Conservation (phyloP, 2,797 vertebrate species). For the Ceryle rudis region DNA sequence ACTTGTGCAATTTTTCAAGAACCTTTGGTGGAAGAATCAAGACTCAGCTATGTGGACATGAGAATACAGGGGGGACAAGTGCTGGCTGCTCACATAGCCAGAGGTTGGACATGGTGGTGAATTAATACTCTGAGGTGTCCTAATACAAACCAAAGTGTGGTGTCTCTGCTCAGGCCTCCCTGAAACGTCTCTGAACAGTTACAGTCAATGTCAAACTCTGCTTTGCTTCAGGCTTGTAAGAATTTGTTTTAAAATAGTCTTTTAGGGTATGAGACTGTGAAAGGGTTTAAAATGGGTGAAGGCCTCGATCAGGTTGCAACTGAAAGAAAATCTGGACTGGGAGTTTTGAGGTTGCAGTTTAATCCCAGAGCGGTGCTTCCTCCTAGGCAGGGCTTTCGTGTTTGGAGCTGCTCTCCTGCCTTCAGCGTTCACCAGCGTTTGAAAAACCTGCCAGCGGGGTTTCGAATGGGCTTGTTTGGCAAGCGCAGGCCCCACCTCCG, state of each 20-base stretch:
- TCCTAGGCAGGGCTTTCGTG: background rate
- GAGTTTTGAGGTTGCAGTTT: background rate
- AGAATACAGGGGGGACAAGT: background rate
- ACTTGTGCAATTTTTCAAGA: background rate
- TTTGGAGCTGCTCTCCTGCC: background rate
- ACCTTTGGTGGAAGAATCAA: background rate
- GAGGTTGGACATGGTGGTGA: background rate
- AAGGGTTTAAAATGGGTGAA: accelerated
- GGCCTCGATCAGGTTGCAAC: background rate
- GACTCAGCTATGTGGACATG: background rate
- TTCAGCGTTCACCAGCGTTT: background rate
- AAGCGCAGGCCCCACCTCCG: background rate
- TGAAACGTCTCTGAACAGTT: background rate
- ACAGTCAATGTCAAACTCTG: background rate
- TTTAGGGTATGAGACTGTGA: background rate
- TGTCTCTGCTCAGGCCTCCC: accelerated
- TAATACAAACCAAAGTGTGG: background rate
- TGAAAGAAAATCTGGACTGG: background rate
- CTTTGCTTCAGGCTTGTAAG: background rate
- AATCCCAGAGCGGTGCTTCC: accelerated
- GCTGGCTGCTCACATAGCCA: accelerated
- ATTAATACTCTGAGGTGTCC: background rate
- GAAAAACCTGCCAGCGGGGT: background rate
- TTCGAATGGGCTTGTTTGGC: background rate
- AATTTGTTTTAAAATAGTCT: background rate